Evolutionary conservation across 2,797 vertebrate genomes (phyloP), one percentile per base, ranked within the genome.

Genomic region (Podarcis siculus): DNA sequence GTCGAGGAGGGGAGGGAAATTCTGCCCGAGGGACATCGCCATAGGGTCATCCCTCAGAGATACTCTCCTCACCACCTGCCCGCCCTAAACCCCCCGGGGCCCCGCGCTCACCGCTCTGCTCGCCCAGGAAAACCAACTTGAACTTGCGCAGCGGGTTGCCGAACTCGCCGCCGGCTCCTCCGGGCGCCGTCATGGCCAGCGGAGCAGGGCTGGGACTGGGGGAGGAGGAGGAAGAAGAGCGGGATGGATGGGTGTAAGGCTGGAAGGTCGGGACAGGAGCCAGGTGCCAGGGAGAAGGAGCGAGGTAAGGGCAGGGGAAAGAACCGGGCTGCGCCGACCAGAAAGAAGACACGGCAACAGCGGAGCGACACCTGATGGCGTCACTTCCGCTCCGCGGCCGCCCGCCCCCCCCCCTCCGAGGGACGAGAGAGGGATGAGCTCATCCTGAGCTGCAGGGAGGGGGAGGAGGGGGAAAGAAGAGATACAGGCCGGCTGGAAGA

Each of bases 71-170:
- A 27, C 67, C 67, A 25, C 23, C 67, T 27, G 69, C 30, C n/a
- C 39, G 8, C 23, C 71, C 49, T 39, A 32, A 15, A 49, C 10
- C 17, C 37, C 12, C 27, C 7, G 6, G 8, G 8, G 19, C 76
- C 3, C 73, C 37, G 72, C 32, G 42, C 93, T 98, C 95, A 98
- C 98, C 98, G 90, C 98, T 98, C 94, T 98, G 98, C 96, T 98
- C 98, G 78, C 98, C 98, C 90, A 98, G 93, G 90, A 98, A 98
- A 64, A 98, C 98, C 79, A 98, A 96, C 96, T 98, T 98, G 94
- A 98, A 98, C 95, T 98, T 98, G 95, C 98, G 97, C 95, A 98
- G 96, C 92, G 98, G 98, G 91, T 98, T 98, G 81, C 98, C 98
- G 94, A 98, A 98, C 96, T 98, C 98, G 94, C 98, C 98, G 88